These are phyloP conservation scores for Mastomys natalensis DNA, from an alignment of 2,113 vertebrate species.

Conservation along the genomic window DNA sequence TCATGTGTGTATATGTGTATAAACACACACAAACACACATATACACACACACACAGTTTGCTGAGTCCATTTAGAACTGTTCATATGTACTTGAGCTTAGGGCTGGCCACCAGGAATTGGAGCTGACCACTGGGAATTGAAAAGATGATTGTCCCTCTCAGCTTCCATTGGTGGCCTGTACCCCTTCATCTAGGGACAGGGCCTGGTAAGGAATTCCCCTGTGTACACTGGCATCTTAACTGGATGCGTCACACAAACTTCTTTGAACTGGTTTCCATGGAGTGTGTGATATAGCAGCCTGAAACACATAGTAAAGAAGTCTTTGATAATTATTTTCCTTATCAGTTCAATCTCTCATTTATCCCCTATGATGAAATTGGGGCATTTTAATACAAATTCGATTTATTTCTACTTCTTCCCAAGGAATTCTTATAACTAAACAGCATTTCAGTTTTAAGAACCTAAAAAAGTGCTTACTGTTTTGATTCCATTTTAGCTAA, in stretches of 20 bases:
- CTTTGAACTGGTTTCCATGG: background rate
- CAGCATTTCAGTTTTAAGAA: background rate
- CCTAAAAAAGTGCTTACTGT: background rate
- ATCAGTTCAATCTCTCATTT: background rate
- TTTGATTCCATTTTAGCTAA: slow-evolving; percentile 8
- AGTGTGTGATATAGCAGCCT: background rate
- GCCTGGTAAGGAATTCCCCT: background rate
- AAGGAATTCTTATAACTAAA: background rate
- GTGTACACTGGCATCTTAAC: background rate
- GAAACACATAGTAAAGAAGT: background rate
- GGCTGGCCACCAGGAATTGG: background rate
- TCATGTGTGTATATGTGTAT: background rate
- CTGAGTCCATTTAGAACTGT: background rate
- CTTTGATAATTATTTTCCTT: background rate
- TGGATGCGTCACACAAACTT: background rate
- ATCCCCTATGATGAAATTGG: background rate
- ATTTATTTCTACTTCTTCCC: background rate
- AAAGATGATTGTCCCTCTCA: background rate
- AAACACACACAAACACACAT: background rate
- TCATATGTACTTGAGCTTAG: background rate
- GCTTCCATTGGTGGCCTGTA: background rate
- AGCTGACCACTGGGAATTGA: background rate
- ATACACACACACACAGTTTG: background rate
- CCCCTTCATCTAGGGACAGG: background rate
- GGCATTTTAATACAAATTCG: background rate